Evolutionary conservation across 2,797 vertebrate genomes (phyloP).

Genomic region (Sarcoramphus papa): DNA sequence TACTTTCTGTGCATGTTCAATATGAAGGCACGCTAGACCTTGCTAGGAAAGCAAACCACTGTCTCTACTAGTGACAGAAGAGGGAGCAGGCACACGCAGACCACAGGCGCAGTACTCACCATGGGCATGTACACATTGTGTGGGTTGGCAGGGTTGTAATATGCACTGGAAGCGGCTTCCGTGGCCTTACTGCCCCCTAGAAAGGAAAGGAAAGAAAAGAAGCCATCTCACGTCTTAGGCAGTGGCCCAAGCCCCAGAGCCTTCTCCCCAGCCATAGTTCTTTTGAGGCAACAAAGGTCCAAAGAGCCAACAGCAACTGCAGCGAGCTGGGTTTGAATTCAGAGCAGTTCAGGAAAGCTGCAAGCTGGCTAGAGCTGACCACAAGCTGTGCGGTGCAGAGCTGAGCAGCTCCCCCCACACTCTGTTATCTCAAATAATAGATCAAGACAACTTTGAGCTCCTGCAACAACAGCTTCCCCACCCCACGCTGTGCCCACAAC

Average conservation of each 20-base stretch:
- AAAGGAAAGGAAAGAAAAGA: background rate
- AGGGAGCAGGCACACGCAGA: background rate
- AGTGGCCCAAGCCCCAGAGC: background rate
- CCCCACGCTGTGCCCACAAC: rapidly evolving
- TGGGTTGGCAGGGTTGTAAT: conserved; percentile 88
- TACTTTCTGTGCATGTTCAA: background rate
- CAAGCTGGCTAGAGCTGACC: background rate
- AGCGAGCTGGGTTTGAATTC: background rate
- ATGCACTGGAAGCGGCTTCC: conserved; percentile 85
- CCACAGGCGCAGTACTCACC: conserved; percentile 68
- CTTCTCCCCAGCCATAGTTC: background rate
- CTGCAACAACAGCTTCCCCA: background rate
- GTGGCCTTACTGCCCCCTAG: conserved; percentile 81
- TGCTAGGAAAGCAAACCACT: background rate
- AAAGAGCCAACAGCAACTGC: background rate
- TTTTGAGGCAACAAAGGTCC: background rate
- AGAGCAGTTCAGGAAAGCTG: background rate
- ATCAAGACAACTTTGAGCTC: background rate
- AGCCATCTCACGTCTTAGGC: background rate
- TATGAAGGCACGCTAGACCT: background rate
- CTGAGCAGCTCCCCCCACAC: background rate
- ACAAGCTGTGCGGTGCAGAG: background rate
- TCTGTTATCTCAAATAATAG: background rate
- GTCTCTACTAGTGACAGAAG: background rate
- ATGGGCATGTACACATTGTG: conserved; percentile 92